Evolutionary conservation across 2,797 vertebrate species (phyloP).

Genomic region (Tenualosa ilisha): DNA sequence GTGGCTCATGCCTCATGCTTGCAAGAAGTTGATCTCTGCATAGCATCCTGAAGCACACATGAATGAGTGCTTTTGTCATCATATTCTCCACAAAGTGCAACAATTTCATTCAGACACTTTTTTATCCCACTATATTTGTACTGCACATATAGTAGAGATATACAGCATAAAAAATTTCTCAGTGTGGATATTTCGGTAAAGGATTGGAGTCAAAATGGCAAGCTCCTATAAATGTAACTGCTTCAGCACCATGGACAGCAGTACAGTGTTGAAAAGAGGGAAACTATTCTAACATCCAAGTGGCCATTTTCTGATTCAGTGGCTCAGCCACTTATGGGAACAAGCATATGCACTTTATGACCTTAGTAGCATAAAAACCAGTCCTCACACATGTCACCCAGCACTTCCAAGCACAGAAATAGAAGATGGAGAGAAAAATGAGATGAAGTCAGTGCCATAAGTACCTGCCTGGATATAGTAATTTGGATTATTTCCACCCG

Average conservation of each 20-base stretch:
- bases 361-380: neutral
- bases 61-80: neutral
- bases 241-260: conserved; percentile 43
- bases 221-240: neutral
- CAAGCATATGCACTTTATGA: neutral
- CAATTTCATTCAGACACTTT: neutral
- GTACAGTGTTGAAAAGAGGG: neutral
- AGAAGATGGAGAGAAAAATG: neutral
- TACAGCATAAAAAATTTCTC: neutral
- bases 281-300: neutral
- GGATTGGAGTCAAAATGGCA: neutral
- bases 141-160: neutral
- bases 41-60: neutral
- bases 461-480: conserved; percentile 35
- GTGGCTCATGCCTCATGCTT: neutral
- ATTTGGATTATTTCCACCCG: conserved; percentile 47
- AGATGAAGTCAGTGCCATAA: conserved; percentile 30
- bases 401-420: conserved; percentile 24
- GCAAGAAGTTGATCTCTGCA: neutral
- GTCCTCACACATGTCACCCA: conserved; percentile 24
- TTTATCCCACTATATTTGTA: neutral
- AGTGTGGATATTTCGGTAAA: neutral
- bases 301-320: neutral
- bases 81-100: too few species aligned
- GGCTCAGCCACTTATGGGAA: conserved; percentile 10